Conservation (phyloP, 1,140 invertebrate species). For the Zeugodacus cucurbitae region DNA sequence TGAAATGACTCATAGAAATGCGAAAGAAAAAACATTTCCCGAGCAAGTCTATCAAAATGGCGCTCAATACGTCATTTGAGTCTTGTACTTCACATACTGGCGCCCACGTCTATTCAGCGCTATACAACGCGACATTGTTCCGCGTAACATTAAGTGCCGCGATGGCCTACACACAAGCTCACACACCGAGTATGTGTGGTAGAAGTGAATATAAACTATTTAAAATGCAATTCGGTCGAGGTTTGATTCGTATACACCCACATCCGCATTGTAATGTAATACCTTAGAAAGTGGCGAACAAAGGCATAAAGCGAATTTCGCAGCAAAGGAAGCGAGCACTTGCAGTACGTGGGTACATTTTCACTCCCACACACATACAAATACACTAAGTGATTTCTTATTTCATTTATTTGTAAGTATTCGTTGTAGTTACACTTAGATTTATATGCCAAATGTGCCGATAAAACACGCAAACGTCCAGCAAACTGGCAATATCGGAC, state of each 20-base stretch:
- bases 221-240: slow-evolving; percentile 24
- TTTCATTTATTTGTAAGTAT: neutral
- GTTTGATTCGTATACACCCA: slow-evolving; percentile 16
- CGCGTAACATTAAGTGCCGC: neutral
- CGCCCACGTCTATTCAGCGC: no score
- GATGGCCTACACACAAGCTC: neutral
- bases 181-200: neutral
- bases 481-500: neutral
- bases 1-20: no score
- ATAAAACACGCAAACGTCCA: slow-evolving; percentile 25
- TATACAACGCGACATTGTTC: neutral
- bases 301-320: neutral
- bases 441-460: slow-evolving; percentile 19
- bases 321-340: neutral
- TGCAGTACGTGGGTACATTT: neutral
- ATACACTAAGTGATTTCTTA: neutral
- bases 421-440: neutral
- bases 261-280: neutral
- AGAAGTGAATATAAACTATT: neutral
- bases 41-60: no score
- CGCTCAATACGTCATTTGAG: no score
- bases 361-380: neutral
- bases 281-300: neutral
- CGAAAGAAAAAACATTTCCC: no score
- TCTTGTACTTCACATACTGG: no score